Base-by-base conservation (phyloP, 1,140 invertebrate genomes). In the Heliothis subflexa region DNA sequence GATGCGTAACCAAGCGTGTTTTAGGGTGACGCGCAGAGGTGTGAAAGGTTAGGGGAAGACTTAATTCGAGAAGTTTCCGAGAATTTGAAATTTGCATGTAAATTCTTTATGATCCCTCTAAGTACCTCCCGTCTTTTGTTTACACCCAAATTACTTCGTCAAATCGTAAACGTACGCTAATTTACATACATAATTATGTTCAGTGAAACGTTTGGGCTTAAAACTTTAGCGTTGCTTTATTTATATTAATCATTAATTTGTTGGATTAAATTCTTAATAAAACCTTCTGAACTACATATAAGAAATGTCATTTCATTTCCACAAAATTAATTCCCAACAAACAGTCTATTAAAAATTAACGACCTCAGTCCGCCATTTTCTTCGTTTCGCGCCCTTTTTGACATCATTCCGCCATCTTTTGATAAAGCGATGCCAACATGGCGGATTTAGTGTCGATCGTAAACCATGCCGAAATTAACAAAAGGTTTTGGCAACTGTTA, bases 391-490 rank as follows among this genome's bases (percentile, higher is more conserved):
- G 82, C 79, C 79, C 82, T 83, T 81, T 81, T 83, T 77, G 74
- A 78, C 59, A 81, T 77, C 16, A 77, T 57, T 47, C 77, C 59
- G 82, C 82, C 82, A 83, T 81, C 74, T 81, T 78, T 79, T 68
- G 78, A 80, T 78, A 74, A 80, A 79, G 76, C 78, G 72, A 55
- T 71, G 75, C 64, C 82, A 80, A 81, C 73, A 83, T 83, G 79
- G 79, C 74, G 74, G 64, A 57, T 81, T 77, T 82, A 79, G 52
- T 61, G 59, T 55, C 59, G 70, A 49, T 79, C 79, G 77, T 81
- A 84, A 86, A 86, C 79, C 78, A 72, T 57, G 82, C 82, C 81
- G 81, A 84, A 85, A 86, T 86, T 86, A 86, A 83, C 84, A 81
- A 81, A 81, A 80, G 79, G 79, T 84, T 66, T 64, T 84, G 84